Conservation (phyloP, 2,113 vertebrate species). For the Hipposideros armiger region DNA sequence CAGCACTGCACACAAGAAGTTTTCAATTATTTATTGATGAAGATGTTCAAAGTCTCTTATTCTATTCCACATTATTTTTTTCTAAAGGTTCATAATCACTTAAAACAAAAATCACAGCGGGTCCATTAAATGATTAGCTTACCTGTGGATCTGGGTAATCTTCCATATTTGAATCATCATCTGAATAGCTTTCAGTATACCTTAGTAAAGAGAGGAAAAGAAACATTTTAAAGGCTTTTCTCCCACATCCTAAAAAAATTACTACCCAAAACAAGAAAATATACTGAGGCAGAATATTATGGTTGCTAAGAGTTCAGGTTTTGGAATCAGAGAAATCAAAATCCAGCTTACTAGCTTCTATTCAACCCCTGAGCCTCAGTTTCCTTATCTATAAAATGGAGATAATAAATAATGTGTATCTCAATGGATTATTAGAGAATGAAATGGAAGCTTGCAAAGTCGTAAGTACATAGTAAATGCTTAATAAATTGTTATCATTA, state of each 20-base stretch:
- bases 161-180: slow-evolving; percentile 89
- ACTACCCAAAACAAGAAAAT: slow-evolving; percentile 31
- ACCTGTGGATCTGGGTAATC: slow-evolving; percentile 89
- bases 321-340: not conserved
- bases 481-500: not conserved
- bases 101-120: not conserved
- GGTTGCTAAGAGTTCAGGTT: not conserved
- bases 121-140: slow-evolving; percentile 67
- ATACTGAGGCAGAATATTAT: not conserved
- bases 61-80: not conserved
- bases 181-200: slow-evolving; percentile 87
- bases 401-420: not conserved
- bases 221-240: not conserved
- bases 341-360: not conserved
- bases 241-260: slow-evolving; percentile 19
- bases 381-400: not conserved
- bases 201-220: slow-evolving; percentile 77
- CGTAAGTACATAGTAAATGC: not conserved
- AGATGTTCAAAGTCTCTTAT: not conserved
- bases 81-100: not conserved
- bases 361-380: not conserved
- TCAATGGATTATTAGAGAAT: not conserved
- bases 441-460: not conserved
- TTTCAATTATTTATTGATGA: not conserved
- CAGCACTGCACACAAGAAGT: not conserved